Conservation (phyloP, 2,888 invertebrate genomes). For the Gymnosoma rotundatum region DNA sequence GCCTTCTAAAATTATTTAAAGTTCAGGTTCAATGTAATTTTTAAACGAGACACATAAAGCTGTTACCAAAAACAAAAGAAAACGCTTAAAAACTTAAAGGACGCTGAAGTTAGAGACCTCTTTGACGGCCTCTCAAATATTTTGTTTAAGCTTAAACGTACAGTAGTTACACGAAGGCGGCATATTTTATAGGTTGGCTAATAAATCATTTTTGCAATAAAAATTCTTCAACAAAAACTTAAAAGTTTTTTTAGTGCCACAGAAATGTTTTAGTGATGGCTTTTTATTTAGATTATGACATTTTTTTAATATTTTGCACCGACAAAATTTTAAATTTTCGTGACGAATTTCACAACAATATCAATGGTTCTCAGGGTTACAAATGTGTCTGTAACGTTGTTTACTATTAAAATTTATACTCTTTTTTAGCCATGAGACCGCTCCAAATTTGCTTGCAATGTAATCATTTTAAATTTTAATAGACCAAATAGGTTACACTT, state of each 20-base stretch:
- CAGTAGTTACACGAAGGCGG: slow-evolving; percentile 38
- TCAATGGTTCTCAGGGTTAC: too few species aligned
- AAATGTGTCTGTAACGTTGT: too few species aligned
- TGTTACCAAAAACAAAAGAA: background rate
- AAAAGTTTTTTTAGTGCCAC: background rate
- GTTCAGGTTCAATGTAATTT: slow-evolving; percentile 52
- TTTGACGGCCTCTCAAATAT: slow-evolving; percentile 43
- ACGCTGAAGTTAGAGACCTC: slow-evolving; percentile 32
- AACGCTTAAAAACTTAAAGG: background rate
- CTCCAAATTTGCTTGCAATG: too few species aligned
- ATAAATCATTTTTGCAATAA: slow-evolving; percentile 51
- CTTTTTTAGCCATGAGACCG: too few species aligned
- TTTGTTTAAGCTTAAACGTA: slow-evolving; percentile 8
- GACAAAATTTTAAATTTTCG: too few species aligned
- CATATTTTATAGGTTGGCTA: slow-evolving; percentile 22
- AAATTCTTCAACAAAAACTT: background rate
- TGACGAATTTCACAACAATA: too few species aligned
- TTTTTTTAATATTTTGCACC: background rate
- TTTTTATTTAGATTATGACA: background rate
- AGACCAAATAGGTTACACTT: too few species aligned
- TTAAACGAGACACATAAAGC: background rate
- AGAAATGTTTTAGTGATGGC: background rate
- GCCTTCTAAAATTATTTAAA: slow-evolving; percentile 28
- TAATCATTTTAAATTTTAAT: too few species aligned
- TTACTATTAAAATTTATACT: too few species aligned